Percentiles rank a stretch among this genome's conserved stretches.
phyloP scores from a whole-genome alignment of 2,888 invertebrate species.

The Phaedon cochleariae region DNA sequence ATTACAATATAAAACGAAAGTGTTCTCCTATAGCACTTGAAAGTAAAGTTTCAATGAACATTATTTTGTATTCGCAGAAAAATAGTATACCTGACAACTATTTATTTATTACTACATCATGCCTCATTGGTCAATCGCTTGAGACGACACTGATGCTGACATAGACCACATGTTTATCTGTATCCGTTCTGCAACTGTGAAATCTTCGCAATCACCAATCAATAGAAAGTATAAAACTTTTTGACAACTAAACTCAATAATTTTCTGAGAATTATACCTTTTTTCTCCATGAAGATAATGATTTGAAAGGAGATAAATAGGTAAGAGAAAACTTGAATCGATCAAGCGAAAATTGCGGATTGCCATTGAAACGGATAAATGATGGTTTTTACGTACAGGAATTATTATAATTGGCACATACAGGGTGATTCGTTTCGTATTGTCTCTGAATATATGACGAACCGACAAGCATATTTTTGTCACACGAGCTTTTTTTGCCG shows the following conservation, averaged over 20 bases:
- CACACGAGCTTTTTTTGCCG: too few relatives aligned
- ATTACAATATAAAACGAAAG: too few relatives aligned
- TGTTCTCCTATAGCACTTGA: too few relatives aligned
- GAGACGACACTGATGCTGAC: too few relatives aligned
- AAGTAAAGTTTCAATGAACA: too few relatives aligned
- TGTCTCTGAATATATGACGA: neutral
- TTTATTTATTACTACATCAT: too few relatives aligned
- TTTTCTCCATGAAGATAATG: neutral
- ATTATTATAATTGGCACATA: neutral
- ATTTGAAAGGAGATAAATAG: neutral
- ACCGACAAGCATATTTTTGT: too few relatives aligned
- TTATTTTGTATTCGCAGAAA: too few relatives aligned
- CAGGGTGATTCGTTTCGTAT: neutral
- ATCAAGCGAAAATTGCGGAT: constrained; percentile 5
- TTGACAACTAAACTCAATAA: neutral
- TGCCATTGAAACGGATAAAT: constrained; percentile 1
- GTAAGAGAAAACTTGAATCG: neutral
- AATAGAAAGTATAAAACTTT: neutral
- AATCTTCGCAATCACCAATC: neutral
- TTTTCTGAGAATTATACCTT: constrained; percentile 1
- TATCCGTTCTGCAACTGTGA: neutral
- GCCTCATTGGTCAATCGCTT: too few relatives aligned
- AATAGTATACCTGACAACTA: too few relatives aligned
- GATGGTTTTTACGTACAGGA: constrained; percentile 1
- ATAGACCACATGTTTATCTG: neutral